Conservation (phyloP, 2,113 vertebrate species). For the Pygoscelis antarcticus region DNA sequence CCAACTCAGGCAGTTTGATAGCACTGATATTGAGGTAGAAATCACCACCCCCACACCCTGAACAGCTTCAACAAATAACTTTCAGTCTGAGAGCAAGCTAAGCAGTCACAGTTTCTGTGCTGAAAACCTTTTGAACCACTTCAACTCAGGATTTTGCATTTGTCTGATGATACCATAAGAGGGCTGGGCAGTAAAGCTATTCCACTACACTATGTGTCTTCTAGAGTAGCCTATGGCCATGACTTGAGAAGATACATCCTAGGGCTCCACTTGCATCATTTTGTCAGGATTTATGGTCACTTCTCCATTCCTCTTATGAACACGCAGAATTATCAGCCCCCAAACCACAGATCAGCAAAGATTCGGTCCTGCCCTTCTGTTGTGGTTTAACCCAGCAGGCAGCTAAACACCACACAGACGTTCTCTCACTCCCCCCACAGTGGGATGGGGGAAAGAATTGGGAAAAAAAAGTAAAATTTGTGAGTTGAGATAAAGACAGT, state of each 20-base stretch:
- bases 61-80: not conserved
- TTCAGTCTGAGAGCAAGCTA: not conserved
- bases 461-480: no score
- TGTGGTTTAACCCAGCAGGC: no score
- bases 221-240: not conserved
- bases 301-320: not conserved
- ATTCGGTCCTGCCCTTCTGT: not conserved
- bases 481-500: no score
- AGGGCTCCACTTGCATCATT: not conserved
- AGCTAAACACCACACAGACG: no score
- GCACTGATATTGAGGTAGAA: not conserved
- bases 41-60: not conserved
- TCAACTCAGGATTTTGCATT: not conserved
- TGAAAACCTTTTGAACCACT: not conserved
- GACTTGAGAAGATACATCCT: not conserved
- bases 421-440: no score
- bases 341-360: not conserved
- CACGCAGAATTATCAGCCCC: not conserved
- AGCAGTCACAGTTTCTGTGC: not conserved
- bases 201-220: not conserved
- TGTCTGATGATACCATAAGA: not conserved
- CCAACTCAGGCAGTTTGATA: not conserved
- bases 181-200: not conserved
- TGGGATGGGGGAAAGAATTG: no score
- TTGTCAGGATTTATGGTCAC: not conserved